Conservation (phyloP, 2,888 invertebrate species). For the Hyles lineata region DNA sequence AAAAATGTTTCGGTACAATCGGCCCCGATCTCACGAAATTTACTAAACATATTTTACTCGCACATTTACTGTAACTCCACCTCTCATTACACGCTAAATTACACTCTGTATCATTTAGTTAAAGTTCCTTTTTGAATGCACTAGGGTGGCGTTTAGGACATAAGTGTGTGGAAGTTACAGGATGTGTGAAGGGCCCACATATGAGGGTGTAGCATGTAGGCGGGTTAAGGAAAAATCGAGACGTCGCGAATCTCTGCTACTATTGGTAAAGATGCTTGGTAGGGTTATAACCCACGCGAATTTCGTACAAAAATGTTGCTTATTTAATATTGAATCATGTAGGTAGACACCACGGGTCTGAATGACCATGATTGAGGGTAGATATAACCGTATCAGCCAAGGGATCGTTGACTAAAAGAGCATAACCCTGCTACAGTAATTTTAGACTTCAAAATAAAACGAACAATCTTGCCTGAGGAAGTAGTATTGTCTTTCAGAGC, state of each 20-base stretch:
- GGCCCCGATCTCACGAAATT: constrained; percentile 22
- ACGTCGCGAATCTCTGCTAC: constrained; percentile 52
- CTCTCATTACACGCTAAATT: background rate
- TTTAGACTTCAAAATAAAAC: no score
- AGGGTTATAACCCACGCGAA: constrained; percentile 1
- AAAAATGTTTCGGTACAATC: constrained; percentile 43
- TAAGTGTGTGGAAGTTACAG: constrained; percentile 29
- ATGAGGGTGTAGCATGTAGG: constrained; percentile 52
- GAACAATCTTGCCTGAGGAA: no score
- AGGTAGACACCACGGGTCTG: background rate
- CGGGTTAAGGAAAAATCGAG: constrained; percentile 58
- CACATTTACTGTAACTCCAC: background rate
- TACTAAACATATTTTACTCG: constrained; percentile 31
- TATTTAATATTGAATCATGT: background rate
- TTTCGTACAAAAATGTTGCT: background rate
- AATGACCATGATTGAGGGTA: background rate
- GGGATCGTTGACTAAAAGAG: background rate
- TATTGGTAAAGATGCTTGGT: constrained; percentile 57
- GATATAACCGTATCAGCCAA: background rate
- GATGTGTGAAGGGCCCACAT: constrained; percentile 50
- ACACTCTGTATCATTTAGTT: background rate
- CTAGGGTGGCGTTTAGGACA: background rate
- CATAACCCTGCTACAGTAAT: background rate
- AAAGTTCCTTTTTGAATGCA: background rate
- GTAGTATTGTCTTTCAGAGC: no score